Percentiles rank a stretch among this genome's conserved stretches.
Evolutionary conservation across 2,797 vertebrate species (phyloP).

Genomic region (Caiman crocodilus): DNA sequence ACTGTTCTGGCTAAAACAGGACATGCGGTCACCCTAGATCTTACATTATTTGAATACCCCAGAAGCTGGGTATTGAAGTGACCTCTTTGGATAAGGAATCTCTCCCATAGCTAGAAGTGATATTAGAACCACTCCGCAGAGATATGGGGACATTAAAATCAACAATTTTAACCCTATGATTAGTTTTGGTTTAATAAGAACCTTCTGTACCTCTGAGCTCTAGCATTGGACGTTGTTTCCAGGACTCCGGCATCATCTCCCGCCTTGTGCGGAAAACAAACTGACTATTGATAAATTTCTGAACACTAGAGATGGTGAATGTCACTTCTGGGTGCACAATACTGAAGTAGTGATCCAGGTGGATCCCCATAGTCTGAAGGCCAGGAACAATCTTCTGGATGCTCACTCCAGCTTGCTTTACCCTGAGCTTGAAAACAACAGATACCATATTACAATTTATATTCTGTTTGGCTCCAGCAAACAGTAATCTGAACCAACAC

Average conservation of each 20-base stretch:
- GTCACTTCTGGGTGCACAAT: conserved; percentile 82
- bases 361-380: conserved; percentile 80
- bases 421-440: conserved; percentile 78
- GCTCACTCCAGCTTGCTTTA: conserved; percentile 82
- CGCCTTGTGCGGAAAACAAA: conserved; percentile 85
- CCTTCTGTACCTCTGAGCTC: conserved; percentile 78
- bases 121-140: neutral
- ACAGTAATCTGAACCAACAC: neutral
- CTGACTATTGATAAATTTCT: conserved; percentile 86
- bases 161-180: neutral
- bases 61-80: neutral
- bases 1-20: no score
- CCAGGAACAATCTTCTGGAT: conserved; percentile 83
- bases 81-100: neutral
- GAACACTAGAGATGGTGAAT: conserved; percentile 83
- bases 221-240: conserved; percentile 81
- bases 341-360: conserved; percentile 82
- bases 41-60: no score
- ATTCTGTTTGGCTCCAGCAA: neutral
- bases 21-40: no score
- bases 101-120: neutral
- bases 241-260: conserved; percentile 82
- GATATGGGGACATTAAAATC: neutral
- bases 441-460: neutral
- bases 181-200: neutral